These are phyloP conservation scores for Diabrotica balteata DNA, from an alignment of 2,888 invertebrate species.

Conservation along the genomic window DNA sequence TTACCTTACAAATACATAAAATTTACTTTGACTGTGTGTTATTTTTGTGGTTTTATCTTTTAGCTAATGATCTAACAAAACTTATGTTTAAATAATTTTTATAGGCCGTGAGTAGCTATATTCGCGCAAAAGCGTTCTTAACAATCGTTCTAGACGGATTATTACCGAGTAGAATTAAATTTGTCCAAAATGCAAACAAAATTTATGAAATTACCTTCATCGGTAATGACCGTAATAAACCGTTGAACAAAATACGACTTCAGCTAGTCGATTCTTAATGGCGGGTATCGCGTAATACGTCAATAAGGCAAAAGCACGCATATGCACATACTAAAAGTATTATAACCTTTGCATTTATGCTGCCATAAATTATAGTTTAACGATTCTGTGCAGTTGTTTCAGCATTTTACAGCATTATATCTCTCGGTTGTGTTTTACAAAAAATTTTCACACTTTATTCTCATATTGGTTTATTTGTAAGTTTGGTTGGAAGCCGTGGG, in stretches of 20 bases:
- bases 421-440: constrained; percentile 51
- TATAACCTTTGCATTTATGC: constrained; percentile 61
- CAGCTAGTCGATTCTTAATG: constrained; percentile 27
- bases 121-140: too few species aligned
- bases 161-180: constrained; percentile 31
- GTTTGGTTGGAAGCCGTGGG: constrained; percentile 20
- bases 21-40: too few species aligned
- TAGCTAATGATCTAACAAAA: too few species aligned
- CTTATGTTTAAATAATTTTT: too few species aligned
- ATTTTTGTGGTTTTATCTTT: too few species aligned
- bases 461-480: constrained; percentile 49
- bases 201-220: constrained; percentile 37
- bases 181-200: constrained; percentile 44
- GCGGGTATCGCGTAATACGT: constrained; percentile 46
- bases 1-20: too few species aligned
- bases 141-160: too few species aligned
- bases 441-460: constrained; percentile 50
- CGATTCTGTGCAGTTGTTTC: constrained; percentile 61
- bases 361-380: constrained; percentile 60
- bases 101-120: too few species aligned
- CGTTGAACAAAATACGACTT: constrained; percentile 24
- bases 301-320: constrained; percentile 53
- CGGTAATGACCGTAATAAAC: constrained; percentile 29
- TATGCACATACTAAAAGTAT: constrained; percentile 59
- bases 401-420: constrained; percentile 51